Evolutionary conservation across 1,140 invertebrate genomes (phyloP), one percentile per base, ranked within the genome.

Genomic region (Teleogryllus occipitalis): DNA sequence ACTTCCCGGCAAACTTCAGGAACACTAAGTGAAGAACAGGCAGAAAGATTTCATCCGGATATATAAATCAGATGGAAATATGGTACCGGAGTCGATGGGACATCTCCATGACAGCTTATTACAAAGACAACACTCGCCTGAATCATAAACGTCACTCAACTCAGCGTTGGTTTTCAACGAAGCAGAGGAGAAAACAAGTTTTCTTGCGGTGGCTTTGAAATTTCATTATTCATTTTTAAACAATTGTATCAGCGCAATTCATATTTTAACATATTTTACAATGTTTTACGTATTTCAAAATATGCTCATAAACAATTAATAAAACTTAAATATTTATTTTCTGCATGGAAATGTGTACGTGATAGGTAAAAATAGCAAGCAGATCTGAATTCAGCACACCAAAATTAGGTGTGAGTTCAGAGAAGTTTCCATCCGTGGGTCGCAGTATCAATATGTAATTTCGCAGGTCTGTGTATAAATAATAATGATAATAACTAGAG

Each of bases 131-230:
- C 54, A 8, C 54, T 74, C 73, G 18, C 8, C 73, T 21, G 8
- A 22, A 74, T 18, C 73, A 74, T 22, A 74, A 18, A n/a, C 73
- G 8, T 22, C n/a, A 74, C 8, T 8, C 73, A 74, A 74, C 73
- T 74, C 73, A 74, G 73, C 73, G 73, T 74, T n/a, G n/a, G n/a
- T 18, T 22, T 8, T 74, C 73, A 74, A 74, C 73, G 73, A 74
- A 74, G 18, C 7, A 22, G 73, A 74, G 73, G 73, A 8, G 18
- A n/a, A 74, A 74, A 74, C 27, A 74, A n/a, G n/a, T 18, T 8
- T 18, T 74, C 18, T 22, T 8, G 18, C 27, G n/a, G 27, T 7
- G 27, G 8, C 8, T 74, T 74, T 74, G 7, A 74, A 74, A 22
- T 8, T 21, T 74, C 8, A 21, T 21, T 7, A 21, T 21, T 18